Conservation (phyloP, 2,888 invertebrate genomes). For the Mimachlamys varia region DNA sequence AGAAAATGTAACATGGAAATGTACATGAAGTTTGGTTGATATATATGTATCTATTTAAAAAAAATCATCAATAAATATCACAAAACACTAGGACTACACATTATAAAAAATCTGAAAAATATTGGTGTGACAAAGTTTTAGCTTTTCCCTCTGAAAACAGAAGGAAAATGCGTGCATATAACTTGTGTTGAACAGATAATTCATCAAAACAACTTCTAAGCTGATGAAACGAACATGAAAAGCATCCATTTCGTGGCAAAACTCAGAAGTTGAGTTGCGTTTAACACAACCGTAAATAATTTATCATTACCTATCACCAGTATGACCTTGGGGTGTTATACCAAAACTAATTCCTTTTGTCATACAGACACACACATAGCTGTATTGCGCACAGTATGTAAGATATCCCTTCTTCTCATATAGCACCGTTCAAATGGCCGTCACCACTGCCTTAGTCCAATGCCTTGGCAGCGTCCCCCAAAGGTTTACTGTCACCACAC, state of each 20-base stretch:
- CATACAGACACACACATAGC: not conserved
- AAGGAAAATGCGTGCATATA: not conserved
- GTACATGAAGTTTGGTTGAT: conserved; percentile 26
- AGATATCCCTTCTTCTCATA: not conserved
- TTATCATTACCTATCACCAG: not conserved
- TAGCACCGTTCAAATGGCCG: not conserved
- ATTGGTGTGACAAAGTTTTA: not conserved
- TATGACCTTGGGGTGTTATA: not conserved
- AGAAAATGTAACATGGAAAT: not conserved
- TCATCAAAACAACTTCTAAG: not conserved
- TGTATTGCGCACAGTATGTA: not conserved
- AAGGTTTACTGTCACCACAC: not conserved
- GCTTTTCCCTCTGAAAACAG: not conserved
- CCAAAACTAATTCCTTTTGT: not conserved
- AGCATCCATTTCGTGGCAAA: not conserved
- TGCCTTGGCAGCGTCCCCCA: not conserved
- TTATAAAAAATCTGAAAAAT: not conserved
- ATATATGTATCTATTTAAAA: not conserved
- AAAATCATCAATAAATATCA: not conserved
- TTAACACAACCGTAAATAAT: conserved; percentile 1
- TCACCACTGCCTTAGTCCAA: not conserved
- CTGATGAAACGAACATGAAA: not conserved
- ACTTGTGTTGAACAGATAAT: conserved; percentile 4
- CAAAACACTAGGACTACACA: conserved; percentile 30
- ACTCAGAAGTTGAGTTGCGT: conserved; percentile 8